Conservation (phyloP, 2,113 vertebrate genomes). For the Apus apus region DNA sequence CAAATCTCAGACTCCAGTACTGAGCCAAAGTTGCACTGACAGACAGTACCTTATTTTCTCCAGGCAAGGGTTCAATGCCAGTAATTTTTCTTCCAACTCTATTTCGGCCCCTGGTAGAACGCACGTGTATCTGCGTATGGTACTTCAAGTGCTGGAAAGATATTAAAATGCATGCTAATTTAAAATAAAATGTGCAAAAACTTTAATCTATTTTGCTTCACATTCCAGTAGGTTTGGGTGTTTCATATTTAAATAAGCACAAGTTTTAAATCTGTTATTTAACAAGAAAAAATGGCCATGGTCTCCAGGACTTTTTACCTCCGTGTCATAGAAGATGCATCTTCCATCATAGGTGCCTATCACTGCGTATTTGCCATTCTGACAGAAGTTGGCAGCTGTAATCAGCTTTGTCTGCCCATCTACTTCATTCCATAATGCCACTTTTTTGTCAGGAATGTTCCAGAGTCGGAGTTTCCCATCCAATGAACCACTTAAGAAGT, state of each 20-base stretch:
- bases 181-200: neutral
- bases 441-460: conserved; percentile 99
- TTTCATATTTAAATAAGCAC: neutral
- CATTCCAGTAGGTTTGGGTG: neutral
- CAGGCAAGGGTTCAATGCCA: conserved; percentile 96
- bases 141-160: conserved; percentile 92
- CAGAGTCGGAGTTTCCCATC: conserved; percentile 97
- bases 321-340: conserved; percentile 99
- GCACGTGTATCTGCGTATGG: conserved; percentile 97
- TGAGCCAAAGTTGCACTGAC: neutral
- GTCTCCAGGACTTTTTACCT: conserved; percentile 77
- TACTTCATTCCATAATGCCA: conserved; percentile 98
- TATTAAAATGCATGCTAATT: neutral
- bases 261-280: neutral
- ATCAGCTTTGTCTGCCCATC: conserved; percentile 97
- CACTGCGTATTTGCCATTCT: conserved; percentile 97
- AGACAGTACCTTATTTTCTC: conserved; percentile 92
- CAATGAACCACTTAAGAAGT: conserved; percentile 96
- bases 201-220: neutral
- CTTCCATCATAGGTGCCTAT: conserved; percentile 97
- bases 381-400: conserved; percentile 99
- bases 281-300: neutral
- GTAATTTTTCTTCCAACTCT: conserved; percentile 98
- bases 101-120: conserved; percentile 95
- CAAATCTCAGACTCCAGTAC: neutral